Conservation (phyloP, 1,140 invertebrate genomes). For the Scaptomyza graminum region DNA sequence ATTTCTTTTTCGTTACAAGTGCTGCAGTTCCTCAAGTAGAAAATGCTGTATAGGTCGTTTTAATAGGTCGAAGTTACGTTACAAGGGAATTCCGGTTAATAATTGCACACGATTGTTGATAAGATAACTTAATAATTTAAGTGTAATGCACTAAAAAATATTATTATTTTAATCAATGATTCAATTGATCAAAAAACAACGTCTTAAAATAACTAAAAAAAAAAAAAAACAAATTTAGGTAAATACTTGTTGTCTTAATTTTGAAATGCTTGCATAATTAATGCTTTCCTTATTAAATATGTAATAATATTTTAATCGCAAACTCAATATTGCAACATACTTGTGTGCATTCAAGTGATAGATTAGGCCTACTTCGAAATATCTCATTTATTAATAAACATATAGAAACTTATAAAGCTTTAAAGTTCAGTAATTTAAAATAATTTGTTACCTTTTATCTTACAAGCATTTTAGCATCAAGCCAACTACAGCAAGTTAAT, state of each 20-base stretch:
- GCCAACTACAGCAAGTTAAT: conserved; percentile 18
- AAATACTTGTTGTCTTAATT: too few relatives aligned
- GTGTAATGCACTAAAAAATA: background rate
- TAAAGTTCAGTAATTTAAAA: too few relatives aligned
- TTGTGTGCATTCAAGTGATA: background rate
- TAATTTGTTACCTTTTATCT: background rate
- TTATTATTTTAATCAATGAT: too few relatives aligned
- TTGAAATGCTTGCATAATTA: too few relatives aligned
- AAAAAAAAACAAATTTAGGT: too few relatives aligned
- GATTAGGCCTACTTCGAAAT: too few relatives aligned
- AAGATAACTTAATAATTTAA: conserved; percentile 11
- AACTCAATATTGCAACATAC: conserved; percentile 1
- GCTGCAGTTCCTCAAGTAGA: conserved; percentile 4
- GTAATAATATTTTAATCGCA: background rate
- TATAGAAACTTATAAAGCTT: too few relatives aligned
- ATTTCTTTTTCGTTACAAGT: conserved; percentile 2
- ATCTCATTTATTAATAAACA: too few relatives aligned
- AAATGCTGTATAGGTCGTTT: background rate
- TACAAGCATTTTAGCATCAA: background rate
- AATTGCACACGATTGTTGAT: conserved; percentile 11
- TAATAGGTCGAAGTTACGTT: too few relatives aligned
- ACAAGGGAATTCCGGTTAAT: conserved; percentile 26
- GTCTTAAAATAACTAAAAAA: too few relatives aligned
- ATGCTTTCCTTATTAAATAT: too few relatives aligned
- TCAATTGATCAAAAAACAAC: too few relatives aligned